Percentiles rank a stretch among this genome's conserved stretches.
Conservation (phyloP, 2,888 invertebrate genomes). For the Psylliodes chrysocephalus region DNA sequence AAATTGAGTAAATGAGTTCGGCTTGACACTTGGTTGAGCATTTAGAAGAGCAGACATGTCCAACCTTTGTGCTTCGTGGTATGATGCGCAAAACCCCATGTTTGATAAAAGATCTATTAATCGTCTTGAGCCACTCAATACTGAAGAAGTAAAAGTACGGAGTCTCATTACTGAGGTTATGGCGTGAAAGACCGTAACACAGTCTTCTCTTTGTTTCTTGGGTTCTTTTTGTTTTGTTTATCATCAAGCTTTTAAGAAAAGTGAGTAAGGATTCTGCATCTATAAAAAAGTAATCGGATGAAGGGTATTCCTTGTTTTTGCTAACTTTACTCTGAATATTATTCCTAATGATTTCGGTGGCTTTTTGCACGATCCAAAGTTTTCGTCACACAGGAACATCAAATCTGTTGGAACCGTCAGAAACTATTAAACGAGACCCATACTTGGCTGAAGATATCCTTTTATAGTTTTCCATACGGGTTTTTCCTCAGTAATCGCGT, state of each 20-base stretch:
- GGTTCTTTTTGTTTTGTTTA: not conserved
- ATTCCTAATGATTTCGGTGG: conserved; percentile 2
- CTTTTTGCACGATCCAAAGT: not conserved
- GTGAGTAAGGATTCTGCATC: not conserved
- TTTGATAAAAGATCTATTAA: too few species aligned
- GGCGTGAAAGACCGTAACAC: not conserved
- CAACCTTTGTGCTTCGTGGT: too few species aligned
- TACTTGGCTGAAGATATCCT: not conserved
- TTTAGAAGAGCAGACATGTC: too few species aligned
- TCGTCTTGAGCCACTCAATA: not conserved
- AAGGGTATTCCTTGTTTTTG: not conserved
- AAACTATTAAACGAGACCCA: conserved; percentile 6
- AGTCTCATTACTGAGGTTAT: not conserved
- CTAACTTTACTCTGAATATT: conserved; percentile 1
- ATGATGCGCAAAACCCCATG: too few species aligned
- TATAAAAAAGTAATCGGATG: not conserved
- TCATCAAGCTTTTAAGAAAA: conserved; percentile 1
- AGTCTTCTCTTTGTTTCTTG: not conserved
- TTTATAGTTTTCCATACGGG: conserved; percentile 2
- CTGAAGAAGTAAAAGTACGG: too few species aligned
- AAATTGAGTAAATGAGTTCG: too few species aligned
- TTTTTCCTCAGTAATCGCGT: not conserved
- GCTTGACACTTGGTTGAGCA: too few species aligned
- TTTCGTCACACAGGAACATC: not conserved
- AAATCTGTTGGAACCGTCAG: not conserved